These are phyloP conservation scores for Cheilosia variabilis DNA, from an alignment of 2,888 invertebrate genomes.

Conservation along the genomic window DNA sequence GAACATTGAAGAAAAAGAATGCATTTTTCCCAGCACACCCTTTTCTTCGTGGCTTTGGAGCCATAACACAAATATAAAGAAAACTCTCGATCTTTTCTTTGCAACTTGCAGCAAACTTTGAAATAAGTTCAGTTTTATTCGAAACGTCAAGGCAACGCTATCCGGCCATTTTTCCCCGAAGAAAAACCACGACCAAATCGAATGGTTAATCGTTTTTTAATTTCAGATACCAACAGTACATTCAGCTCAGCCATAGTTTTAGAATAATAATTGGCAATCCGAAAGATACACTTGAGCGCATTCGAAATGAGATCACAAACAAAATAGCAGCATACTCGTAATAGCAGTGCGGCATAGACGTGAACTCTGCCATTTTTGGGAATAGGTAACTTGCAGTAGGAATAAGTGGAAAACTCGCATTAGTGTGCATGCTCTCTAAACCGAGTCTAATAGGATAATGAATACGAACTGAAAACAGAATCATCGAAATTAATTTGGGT, in stretches of 20 bases:
- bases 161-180: too few relatives aligned
- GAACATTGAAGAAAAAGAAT: too few relatives aligned
- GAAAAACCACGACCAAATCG: conserved; percentile 4
- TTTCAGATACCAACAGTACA: not conserved
- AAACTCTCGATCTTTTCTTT: too few relatives aligned
- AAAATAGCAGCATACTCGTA: not conserved
- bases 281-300: conserved; percentile 36
- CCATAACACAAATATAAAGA: too few relatives aligned
- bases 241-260: not conserved
- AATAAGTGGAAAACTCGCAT: not conserved
- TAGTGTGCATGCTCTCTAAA: conserved; percentile 8
- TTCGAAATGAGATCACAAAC: conserved; percentile 39
- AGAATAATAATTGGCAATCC: conserved; percentile 40
- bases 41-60: too few relatives aligned
- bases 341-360: not conserved
- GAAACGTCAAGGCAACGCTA: too few relatives aligned
- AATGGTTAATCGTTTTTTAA: conserved; percentile 25
- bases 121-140: too few relatives aligned
- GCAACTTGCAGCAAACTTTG: too few relatives aligned
- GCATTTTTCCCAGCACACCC: too few relatives aligned
- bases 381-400: not conserved
- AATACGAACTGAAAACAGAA: conserved; percentile 24
- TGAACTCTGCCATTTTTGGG: conserved; percentile 30
- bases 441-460: conserved; percentile 35
- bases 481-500: conserved; percentile 20